Base-by-base conservation (phyloP, 2,888 invertebrate species). In the Xestia c-nigrum region DNA sequence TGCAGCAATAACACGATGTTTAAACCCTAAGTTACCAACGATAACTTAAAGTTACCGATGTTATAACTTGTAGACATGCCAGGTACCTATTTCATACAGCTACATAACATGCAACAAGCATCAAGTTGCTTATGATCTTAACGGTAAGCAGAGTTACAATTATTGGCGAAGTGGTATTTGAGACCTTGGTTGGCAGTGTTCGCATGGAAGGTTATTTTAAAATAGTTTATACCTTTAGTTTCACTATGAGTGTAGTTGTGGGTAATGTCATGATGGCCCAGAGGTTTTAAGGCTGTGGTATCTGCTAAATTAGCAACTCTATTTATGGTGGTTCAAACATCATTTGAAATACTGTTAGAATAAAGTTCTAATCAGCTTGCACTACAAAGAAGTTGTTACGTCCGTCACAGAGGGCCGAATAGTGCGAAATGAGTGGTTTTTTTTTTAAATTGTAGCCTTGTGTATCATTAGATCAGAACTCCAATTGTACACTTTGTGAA, bases 81-180 rank as follows among this genome's bases (percentile, higher is more conserved):
- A 80, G 70, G 61, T 76, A n/a, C n/a, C n/a, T n/a, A 80, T 63
- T 63, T 66, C 43, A 71, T 80, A 76, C 61, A 46, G 76, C 70
- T 67, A 57, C 4, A 57, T 71, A 5, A 43, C 80, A 80, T 71
- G 80, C 80, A 71, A 57, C 40, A 10, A 50, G 76, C 63, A 57
- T 80, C 80, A 80, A 57, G 70, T 80, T 80, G 76, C 80, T 80
- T 80, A 75, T 76, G 80, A 76, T 80, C 75, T 14, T 80, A 80
- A 80, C 80, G 66, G 80, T 80, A 63, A 24, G 38, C 10, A 47
- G 55, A 76, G 59, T 76, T 67, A 80, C 70, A 76, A 80, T 71
- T 76, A 81, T 78, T 74, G 63, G 24, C 24, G 50, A 46, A 47
- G 16, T 61, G 55, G 0, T 81, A 81, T 52, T 72, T 72, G 72